Conservation (phyloP, 1,140 invertebrate genomes). For the Drosophila grimshawi region DNA sequence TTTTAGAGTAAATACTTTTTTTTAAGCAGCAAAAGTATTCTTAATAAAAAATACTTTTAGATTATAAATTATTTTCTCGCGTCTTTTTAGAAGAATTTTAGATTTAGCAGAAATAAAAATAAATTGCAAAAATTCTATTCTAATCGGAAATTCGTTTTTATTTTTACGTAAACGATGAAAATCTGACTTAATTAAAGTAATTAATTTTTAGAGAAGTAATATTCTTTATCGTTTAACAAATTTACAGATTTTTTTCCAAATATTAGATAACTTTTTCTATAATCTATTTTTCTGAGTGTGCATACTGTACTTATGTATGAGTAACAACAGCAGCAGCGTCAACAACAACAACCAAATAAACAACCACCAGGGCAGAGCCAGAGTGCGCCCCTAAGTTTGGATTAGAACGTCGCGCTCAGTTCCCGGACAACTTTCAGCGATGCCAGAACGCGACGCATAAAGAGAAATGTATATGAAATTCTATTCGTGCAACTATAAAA, state of each 20-base stretch:
- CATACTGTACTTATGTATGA: slow-evolving; percentile 2
- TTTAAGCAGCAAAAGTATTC: too few relatives aligned
- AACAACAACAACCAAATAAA: slow-evolving; percentile 28
- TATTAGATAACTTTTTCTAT: neutral
- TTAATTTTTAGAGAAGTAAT: neutral
- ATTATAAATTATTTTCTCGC: too few relatives aligned
- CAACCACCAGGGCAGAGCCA: slow-evolving; percentile 38
- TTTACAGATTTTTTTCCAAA: neutral
- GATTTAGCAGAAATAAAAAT: too few relatives aligned
- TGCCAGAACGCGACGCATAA: slow-evolving; percentile 39
- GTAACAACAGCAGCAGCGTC: slow-evolving; percentile 13
- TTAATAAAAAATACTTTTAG: too few relatives aligned
- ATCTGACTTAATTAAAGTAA: too few relatives aligned
- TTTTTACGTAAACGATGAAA: too few relatives aligned
- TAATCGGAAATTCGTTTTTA: too few relatives aligned
- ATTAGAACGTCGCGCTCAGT: slow-evolving; percentile 70
- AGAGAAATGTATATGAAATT: neutral
- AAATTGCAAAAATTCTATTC: too few relatives aligned
- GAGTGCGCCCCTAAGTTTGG: slow-evolving; percentile 53
- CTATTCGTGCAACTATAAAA: slow-evolving; percentile 6
- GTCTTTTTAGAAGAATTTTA: too few relatives aligned
- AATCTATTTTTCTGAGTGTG: neutral
- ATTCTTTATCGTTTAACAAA: too few relatives aligned
- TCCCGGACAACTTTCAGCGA: slow-evolving; percentile 69
- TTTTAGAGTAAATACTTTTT: too few relatives aligned